phyloP scores from a whole-genome alignment of 2,888 invertebrate species.

The Apamea anceps region DNA sequence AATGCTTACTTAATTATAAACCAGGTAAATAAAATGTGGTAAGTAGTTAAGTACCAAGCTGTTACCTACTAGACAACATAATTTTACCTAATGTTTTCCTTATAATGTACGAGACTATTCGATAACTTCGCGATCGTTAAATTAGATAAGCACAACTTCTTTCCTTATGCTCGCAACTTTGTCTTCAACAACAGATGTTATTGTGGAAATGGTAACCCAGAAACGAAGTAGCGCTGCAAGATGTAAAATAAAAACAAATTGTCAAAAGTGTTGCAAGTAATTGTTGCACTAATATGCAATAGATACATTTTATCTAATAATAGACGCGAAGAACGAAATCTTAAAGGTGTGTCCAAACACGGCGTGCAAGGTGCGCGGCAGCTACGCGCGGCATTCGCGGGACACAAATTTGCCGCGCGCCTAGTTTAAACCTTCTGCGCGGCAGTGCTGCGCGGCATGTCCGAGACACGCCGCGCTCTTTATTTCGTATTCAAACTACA shows the following conservation, averaged over 20 bases:
- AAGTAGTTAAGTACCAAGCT: not conserved
- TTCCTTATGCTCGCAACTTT: slow-evolving; percentile 14
- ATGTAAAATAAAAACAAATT: slow-evolving; percentile 28
- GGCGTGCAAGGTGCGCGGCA: too few relatives aligned
- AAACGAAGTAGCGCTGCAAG: slow-evolving; percentile 13
- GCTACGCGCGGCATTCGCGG: too few relatives aligned
- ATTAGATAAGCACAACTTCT: slow-evolving; percentile 2
- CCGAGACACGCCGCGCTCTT: too few relatives aligned
- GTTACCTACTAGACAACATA: not conserved
- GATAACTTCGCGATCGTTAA: slow-evolving; percentile 6
- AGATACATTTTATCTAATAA: slow-evolving; percentile 9
- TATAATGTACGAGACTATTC: slow-evolving; percentile 2
- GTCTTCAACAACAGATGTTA: not conserved
- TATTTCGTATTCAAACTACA: too few relatives aligned
- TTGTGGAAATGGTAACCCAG: slow-evolving; percentile 18
- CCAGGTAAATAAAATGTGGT: not conserved
- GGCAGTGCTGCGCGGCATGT: too few relatives aligned
- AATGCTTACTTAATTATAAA: not conserved
- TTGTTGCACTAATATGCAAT: slow-evolving; percentile 21
- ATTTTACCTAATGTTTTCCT: slow-evolving; percentile 14
- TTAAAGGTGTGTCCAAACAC: too few relatives aligned
- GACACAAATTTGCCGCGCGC: too few relatives aligned
- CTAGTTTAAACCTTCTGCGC: too few relatives aligned
- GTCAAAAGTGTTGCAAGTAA: slow-evolving; percentile 8
- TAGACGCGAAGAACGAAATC: slow-evolving; percentile 8